Conservation (phyloP, 2,888 invertebrate species). For the Oligia latruncula region DNA sequence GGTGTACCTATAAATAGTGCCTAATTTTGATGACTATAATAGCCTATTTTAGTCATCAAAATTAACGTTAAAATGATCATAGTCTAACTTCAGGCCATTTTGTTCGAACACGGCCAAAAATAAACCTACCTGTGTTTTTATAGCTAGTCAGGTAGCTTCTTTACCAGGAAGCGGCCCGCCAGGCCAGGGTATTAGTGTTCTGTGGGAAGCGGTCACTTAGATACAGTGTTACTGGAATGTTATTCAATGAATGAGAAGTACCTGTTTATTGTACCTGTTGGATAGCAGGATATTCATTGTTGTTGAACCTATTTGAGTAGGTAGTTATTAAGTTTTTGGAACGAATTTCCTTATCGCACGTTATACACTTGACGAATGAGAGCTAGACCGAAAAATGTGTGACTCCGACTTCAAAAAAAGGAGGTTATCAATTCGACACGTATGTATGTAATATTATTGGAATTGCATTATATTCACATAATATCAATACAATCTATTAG, state of each 20-base stretch:
- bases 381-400: not conserved
- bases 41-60: not conserved
- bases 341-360: not conserved
- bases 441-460: too few relatives aligned
- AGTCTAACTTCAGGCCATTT: not conserved
- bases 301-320: not conserved
- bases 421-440: too few relatives aligned
- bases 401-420: too few relatives aligned
- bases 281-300: not conserved
- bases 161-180: not conserved
- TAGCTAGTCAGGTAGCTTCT: slow-evolving; percentile 35
- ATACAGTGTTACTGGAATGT: slow-evolving; percentile 5
- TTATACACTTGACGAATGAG: not conserved
- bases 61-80: not conserved
- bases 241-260: slow-evolving; percentile 8
- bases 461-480: too few relatives aligned
- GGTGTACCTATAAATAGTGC: not conserved
- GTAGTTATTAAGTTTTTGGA: not conserved
- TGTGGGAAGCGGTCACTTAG: slow-evolving; percentile 3
- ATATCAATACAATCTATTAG: too few relatives aligned
- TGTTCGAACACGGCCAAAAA: not conserved
- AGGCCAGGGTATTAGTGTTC: too few relatives aligned
- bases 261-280: slow-evolving; percentile 4
- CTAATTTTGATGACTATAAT: too few relatives aligned
- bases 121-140: slow-evolving; percentile 28